Evolutionary conservation across 2,888 invertebrate genomes (phyloP).

Genomic region (Sinotaia quadrata): DNA sequence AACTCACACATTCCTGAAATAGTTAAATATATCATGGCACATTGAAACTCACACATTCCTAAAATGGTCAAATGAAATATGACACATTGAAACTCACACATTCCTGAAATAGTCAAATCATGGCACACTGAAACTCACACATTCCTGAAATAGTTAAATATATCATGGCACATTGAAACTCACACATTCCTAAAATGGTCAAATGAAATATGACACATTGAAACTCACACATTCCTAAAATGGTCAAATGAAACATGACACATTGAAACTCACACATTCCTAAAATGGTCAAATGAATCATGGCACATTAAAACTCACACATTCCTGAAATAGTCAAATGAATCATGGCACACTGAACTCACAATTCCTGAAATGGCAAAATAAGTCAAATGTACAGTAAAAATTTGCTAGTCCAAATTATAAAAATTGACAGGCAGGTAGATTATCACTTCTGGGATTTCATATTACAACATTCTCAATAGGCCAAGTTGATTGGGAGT

Average conservation of each 20-base stretch:
- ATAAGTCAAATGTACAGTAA: too few relatives aligned
- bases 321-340: too few relatives aligned
- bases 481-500: too few relatives aligned
- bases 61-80: too few relatives aligned
- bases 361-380: neutral
- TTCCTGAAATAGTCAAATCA: neutral
- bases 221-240: neutral
- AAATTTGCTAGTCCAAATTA: too few relatives aligned
- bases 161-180: neutral
- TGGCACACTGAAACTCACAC: too few relatives aligned
- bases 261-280: constrained; percentile 94
- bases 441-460: too few relatives aligned
- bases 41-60: constrained; percentile 96
- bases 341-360: neutral
- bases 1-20: neutral
- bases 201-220: neutral
- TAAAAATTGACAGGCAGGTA: too few relatives aligned
- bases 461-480: too few relatives aligned
- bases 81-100: too few relatives aligned
- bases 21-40: constrained; percentile 81
- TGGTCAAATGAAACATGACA: constrained; percentile 77
- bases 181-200: neutral
- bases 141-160: neutral
- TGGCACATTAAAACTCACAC: too few relatives aligned
- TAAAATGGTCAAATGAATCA: constrained; percentile 39